Conservation (phyloP, 2,888 invertebrate species). For the Microctonus brassicae region DNA sequence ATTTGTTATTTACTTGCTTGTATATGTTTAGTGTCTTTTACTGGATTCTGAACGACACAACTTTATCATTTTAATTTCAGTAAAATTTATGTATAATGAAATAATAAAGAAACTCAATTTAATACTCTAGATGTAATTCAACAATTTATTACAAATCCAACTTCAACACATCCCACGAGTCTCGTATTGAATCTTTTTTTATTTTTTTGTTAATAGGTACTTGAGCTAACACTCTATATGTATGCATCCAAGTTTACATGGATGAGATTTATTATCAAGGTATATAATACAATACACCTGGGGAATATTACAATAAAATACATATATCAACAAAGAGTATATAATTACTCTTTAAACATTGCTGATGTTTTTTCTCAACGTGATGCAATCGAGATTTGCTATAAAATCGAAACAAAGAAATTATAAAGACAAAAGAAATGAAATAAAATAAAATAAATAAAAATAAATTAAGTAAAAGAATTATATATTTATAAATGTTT, state of each 20-base stretch:
- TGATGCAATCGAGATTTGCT: background rate
- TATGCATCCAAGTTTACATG: background rate
- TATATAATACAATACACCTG: background rate
- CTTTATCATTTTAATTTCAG: slow-evolving; percentile 20
- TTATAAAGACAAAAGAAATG: background rate
- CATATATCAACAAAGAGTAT: background rate
- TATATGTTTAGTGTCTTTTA: no score
- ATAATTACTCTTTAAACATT: background rate
- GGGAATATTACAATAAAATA: background rate
- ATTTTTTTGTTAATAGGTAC: slow-evolving; percentile 26
- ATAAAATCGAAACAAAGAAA: background rate
- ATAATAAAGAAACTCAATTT: slow-evolving; percentile 7
- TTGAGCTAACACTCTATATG: background rate
- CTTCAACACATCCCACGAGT: background rate
- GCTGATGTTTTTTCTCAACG: background rate
- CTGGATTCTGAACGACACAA: background rate
- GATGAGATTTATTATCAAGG: slow-evolving; percentile 1
- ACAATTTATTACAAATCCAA: background rate
- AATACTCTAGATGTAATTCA: background rate
- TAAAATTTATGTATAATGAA: background rate
- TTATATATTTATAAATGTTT: no score
- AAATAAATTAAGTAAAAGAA: no score
- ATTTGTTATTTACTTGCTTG: no score
- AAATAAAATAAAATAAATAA: background rate
- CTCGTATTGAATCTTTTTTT: background rate